These are phyloP conservation scores for Caranx melampygus DNA, from an alignment of 2,113 vertebrate genomes.

Conservation along the genomic window DNA sequence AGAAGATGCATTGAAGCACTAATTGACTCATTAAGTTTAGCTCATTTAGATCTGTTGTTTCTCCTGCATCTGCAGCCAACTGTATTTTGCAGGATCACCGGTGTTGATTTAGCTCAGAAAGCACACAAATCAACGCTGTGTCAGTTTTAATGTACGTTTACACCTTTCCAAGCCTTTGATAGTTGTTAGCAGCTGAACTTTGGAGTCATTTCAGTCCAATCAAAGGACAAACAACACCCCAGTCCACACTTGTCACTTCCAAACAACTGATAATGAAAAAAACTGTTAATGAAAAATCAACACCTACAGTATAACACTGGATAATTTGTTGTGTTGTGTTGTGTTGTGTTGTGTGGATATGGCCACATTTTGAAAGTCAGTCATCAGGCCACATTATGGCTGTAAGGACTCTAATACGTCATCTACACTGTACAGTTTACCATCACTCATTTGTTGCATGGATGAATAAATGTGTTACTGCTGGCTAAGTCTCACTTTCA, in stretches of 20 bases:
- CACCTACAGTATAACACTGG: slow-evolving; percentile 26
- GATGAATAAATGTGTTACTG: slow-evolving; percentile 16
- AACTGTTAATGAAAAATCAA: slow-evolving; percentile 41
- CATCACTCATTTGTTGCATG: neutral
- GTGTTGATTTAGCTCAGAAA: slow-evolving; percentile 32
- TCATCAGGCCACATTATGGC: slow-evolving; percentile 8
- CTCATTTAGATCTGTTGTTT: neutral
- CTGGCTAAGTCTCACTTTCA: neutral
- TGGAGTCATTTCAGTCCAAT: slow-evolving; percentile 22
- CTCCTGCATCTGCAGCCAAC: neutral
- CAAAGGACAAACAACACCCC: slow-evolving; percentile 53
- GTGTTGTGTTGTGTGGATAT: slow-evolving; percentile 12
- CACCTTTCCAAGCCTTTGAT: slow-evolving; percentile 47
- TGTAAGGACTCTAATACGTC: slow-evolving; percentile 5
- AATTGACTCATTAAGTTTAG: neutral
- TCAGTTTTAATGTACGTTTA: slow-evolving; percentile 47
- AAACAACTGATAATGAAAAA: slow-evolving; percentile 43
- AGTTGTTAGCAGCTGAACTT: slow-evolving; percentile 48
- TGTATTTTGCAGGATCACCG: slow-evolving; percentile 14
- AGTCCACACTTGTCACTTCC: slow-evolving; percentile 49
- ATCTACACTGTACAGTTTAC: neutral
- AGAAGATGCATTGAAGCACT: neutral
- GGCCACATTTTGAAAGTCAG: slow-evolving; percentile 24
- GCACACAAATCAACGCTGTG: slow-evolving; percentile 43
- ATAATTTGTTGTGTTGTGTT: slow-evolving; percentile 34